Percentiles rank a stretch among this genome's conserved stretches.
Evolutionary conservation across 2,888 invertebrate genomes (phyloP).

Genomic region (Hipparchia semele): DNA sequence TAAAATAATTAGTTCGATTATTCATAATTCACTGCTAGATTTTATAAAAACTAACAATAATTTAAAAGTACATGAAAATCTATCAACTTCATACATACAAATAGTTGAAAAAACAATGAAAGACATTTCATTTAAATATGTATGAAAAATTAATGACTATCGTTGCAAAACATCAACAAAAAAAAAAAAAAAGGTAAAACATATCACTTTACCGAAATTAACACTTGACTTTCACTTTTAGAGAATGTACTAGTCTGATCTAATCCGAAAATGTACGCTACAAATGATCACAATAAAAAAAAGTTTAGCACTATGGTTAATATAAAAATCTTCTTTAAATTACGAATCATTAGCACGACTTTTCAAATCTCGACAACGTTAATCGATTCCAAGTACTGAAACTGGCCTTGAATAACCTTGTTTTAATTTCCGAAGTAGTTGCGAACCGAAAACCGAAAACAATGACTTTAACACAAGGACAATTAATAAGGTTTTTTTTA

Average conservation of each 20-base stretch:
- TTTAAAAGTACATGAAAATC: background rate
- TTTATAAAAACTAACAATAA: background rate
- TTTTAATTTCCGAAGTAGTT: too few species aligned
- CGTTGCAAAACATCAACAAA: background rate
- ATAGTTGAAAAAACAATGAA: background rate
- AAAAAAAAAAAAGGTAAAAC: background rate
- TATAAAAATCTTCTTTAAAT: too few species aligned
- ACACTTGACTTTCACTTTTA: background rate
- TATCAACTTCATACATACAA: background rate
- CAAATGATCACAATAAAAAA: background rate
- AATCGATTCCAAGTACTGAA: too few species aligned
- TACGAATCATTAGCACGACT: too few species aligned
- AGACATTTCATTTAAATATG: background rate
- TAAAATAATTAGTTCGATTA: background rate
- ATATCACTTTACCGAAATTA: conserved; percentile 6
- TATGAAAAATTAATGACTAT: background rate
- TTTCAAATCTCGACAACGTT: too few species aligned
- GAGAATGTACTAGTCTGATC: background rate
- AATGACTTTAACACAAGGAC: too few species aligned
- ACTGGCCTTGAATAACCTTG: too few species aligned
- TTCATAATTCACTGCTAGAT: background rate
- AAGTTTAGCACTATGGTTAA: too few species aligned
- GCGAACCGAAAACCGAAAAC: too few species aligned
- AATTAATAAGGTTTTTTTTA: too few species aligned
- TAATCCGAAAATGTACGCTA: background rate